Base-by-base conservation (phyloP, 2,113 vertebrate genomes). In the Romanogobio albipinnatus region DNA sequence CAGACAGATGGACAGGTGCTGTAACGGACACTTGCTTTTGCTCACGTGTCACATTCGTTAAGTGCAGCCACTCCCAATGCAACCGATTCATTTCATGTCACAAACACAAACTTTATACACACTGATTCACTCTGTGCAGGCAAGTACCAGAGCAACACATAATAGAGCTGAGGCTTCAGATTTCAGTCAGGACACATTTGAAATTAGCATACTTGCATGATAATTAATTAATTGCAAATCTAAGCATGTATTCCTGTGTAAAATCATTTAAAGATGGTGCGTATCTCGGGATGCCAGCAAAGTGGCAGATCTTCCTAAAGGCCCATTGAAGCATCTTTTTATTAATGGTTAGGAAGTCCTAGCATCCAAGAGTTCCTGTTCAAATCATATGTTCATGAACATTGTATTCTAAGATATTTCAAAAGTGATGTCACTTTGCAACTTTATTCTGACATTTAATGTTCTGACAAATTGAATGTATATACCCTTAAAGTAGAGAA, bases 1-100 rank as follows among this genome's bases (percentile, higher is more conserved):
- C 62, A 85, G 45, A 77, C 76, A 85, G 76, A 86, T 91, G 93
- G 93, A 93, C 92, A 91, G 88, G 89, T 89, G 90, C 61, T 87
- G 90, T 84, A 95, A 95, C 94, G 92, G 93, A 92, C 93, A 83
- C 82, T 91, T 90, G 22, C 62, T 39, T 71, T 43, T 82, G 59
- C 22, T 39, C 36, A 78, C 47, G 3, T 26, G 1, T 47, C 51
- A 36, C 62, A 33, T 33, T 81, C 17, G 45, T 62, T 62, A 80
- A 9, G 59, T 29, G 22, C 77, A 7, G 33, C 26, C 74, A 36
- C 49, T 76, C 26, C 39, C 1, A 74, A 9, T 33, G 39, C 71
- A 11, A 77, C 19, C 51, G 62, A 29, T 45, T 81, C 29, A 49
- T 45, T 66, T 66, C 10, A 49, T 80, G 24, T 51, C 73, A 49